These are phyloP conservation scores for Acanthisitta chloris DNA, from an alignment of 2,113 vertebrate genomes.

Conservation along the genomic window DNA sequence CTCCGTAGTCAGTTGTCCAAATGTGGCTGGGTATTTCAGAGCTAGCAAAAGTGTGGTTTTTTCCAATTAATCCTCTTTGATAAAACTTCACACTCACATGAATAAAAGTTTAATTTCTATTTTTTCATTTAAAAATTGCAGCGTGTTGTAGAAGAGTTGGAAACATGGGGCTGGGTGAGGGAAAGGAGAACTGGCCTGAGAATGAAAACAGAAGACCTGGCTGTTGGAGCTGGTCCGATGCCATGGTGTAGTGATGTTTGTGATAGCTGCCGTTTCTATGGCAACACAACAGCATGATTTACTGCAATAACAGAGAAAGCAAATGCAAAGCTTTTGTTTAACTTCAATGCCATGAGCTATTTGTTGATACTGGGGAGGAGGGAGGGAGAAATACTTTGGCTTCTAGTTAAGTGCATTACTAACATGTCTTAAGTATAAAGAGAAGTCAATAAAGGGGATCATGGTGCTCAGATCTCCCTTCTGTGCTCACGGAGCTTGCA, in stretches of 20 bases:
- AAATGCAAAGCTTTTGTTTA: conserved; percentile 49
- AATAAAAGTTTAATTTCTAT: background rate
- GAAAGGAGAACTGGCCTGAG: background rate
- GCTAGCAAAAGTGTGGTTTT: background rate
- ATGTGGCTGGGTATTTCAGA: background rate
- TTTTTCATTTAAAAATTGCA: background rate
- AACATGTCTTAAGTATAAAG: background rate
- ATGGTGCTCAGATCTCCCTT: background rate
- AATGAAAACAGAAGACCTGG: background rate
- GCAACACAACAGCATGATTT: background rate
- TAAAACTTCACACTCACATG: background rate
- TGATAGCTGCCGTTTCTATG: conserved; percentile 33
- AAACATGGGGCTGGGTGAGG: background rate
- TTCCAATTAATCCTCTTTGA: background rate
- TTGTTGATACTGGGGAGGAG: background rate
- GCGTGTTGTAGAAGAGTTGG: background rate
- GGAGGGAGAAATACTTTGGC: background rate
- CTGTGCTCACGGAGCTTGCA: background rate
- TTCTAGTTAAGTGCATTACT: background rate
- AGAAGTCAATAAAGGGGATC: background rate
- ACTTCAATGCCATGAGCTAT: conserved; percentile 4
- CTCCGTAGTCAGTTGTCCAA: background rate
- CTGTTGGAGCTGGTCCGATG: background rate
- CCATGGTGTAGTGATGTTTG: background rate
- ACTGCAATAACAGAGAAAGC: conserved; percentile 26